phyloP scores from a whole-genome alignment of 2,797 vertebrate species.

The Chrysocyon brachyurus region DNA sequence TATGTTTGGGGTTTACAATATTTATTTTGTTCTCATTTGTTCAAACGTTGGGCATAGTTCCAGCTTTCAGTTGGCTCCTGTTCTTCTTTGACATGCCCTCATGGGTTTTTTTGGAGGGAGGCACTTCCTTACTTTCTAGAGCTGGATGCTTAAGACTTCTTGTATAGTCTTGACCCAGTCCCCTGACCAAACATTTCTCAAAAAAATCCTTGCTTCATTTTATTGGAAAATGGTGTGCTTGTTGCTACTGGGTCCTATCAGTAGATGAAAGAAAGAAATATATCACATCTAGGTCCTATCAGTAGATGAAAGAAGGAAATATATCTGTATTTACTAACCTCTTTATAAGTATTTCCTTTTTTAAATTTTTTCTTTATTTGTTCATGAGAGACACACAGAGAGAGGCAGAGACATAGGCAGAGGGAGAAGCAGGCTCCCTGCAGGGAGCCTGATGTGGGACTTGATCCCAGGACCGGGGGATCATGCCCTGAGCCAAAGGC shows the following conservation, averaged over 20 bases:
- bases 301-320: neutral
- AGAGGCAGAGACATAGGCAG: too few relatives aligned
- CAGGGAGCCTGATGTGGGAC: too few relatives aligned
- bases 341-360: neutral
- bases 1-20: neutral
- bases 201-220: neutral
- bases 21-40: constrained; percentile 35
- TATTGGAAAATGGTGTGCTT: neutral
- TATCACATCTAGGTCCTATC: neutral
- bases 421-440: too few relatives aligned
- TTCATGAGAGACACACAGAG: too few relatives aligned
- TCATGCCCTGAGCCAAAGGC: too few relatives aligned
- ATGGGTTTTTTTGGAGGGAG: neutral
- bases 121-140: neutral
- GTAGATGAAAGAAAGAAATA: neutral
- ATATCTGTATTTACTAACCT: neutral
- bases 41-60: neutral
- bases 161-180: neutral
- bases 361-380: too few relatives aligned
- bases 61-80: neutral
- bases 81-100: neutral
- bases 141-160: neutral
- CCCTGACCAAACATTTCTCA: neutral
- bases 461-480: too few relatives aligned
- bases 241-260: neutral